Conservation (phyloP, 92 coral and sea anemone species). For the Ricordea florida region DNA sequence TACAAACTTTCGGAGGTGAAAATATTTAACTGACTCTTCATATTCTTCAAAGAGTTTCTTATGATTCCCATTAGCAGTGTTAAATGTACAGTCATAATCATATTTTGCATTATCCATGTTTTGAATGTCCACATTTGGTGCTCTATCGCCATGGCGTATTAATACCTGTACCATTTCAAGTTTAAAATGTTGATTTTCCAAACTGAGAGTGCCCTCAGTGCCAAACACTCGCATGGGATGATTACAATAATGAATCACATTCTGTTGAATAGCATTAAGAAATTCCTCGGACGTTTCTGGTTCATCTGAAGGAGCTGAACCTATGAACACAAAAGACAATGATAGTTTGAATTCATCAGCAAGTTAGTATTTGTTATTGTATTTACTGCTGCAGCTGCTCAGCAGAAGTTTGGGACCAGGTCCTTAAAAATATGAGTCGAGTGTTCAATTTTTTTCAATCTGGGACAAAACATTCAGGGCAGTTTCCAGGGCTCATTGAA, state of each 20-base stretch:
- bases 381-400: too few relatives aligned
- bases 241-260: conserved; percentile 64
- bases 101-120: conserved; percentile 48
- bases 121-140: conserved; percentile 51
- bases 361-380: too few relatives aligned
- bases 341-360: too few relatives aligned
- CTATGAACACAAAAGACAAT: background rate
- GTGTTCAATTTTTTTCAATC: too few relatives aligned
- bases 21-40: conserved; percentile 18
- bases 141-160: conserved; percentile 92
- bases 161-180: conserved; percentile 78
- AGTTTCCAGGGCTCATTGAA: too few relatives aligned
- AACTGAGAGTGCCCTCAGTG: conserved; percentile 57
- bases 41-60: conserved; percentile 61
- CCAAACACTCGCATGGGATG: conserved; percentile 70
- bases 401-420: too few relatives aligned
- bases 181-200: conserved; percentile 29
- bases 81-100: conserved; percentile 69
- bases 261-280: background rate
- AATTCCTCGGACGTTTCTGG: background rate
- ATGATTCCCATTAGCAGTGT: conserved; percentile 9
- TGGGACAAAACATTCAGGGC: too few relatives aligned
- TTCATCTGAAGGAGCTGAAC: too few relatives aligned
- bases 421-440: too few relatives aligned
- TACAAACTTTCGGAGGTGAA: conserved; percentile 15